phyloP scores from a whole-genome alignment of 2,888 invertebrate genomes.

The Amphipoea lucens region DNA sequence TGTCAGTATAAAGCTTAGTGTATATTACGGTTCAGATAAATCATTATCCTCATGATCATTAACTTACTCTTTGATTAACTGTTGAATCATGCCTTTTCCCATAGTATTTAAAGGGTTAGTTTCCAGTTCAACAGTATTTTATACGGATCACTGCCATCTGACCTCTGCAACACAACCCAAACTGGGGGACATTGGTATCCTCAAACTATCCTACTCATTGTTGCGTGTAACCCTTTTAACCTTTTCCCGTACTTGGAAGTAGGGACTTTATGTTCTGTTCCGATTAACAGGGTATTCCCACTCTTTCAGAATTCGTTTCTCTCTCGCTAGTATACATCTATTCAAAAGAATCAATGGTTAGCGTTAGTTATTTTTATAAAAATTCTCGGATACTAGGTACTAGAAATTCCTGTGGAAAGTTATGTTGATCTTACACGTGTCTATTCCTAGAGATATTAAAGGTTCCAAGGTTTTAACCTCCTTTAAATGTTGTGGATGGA shows the following conservation, averaged over 20 bases:
- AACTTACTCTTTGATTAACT: slow-evolving; percentile 15
- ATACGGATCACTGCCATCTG: slow-evolving; percentile 35
- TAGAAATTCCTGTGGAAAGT: background rate
- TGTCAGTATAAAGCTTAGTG: slow-evolving; percentile 58
- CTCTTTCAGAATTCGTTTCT: background rate
- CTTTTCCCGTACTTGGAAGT: slow-evolving; percentile 19
- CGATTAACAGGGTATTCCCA: slow-evolving; percentile 12
- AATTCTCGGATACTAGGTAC: background rate
- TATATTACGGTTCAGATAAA: slow-evolving; percentile 35
- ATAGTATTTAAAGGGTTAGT: background rate
- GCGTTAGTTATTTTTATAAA: slow-evolving; percentile 7
- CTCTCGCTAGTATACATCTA: background rate
- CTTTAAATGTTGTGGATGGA: slow-evolving; percentile 12
- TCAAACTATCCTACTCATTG: slow-evolving; percentile 41
- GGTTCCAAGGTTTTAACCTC: slow-evolving; percentile 28
- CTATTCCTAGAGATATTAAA: slow-evolving; percentile 3
- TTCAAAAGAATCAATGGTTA: background rate
- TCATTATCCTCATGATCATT: slow-evolving; percentile 25
- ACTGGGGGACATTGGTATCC: slow-evolving; percentile 31
- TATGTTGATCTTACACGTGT: background rate
- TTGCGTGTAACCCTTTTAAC: slow-evolving; percentile 52
- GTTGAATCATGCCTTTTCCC: slow-evolving; percentile 3
- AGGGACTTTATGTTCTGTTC: background rate
- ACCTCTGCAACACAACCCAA: slow-evolving; percentile 28
- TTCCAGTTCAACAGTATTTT: slow-evolving; percentile 15